Base-by-base conservation (phyloP, 2,113 vertebrate genomes). In the Osmerus eperlanus region DNA sequence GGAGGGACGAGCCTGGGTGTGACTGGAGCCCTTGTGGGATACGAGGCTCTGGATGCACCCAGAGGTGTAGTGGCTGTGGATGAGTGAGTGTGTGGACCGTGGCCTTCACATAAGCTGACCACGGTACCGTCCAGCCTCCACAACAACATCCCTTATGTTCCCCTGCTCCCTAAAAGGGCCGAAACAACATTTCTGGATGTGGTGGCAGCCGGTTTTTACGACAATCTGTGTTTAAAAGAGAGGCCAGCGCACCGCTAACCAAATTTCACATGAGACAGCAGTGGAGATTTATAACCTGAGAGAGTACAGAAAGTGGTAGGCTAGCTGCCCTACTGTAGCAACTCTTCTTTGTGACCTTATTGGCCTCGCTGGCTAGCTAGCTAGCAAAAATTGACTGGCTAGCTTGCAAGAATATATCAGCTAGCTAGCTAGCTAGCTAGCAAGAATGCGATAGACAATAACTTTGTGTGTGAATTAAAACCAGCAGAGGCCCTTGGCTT, bases 211-310 rank as follows among this genome's bases (percentile, higher is more conserved):
- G 18, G 84, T 79, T 79, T 73, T 84, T 80, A 85, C 21, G 71
- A 70, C 78, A 78, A 85, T 88, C 81, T 89, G 86, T 85, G 81
- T 87, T 90, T 88, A 84, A 83, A 83, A 75, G 14, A 53, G 80
- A 87, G 81, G 78, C 82, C 73, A 71, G 83, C 78, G 53, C 77
- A 80, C 81, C 83, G 53, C 86, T 72, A 70, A 84, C 82, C 82
- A 85, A 67, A 86, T 82, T 83, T 89, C 81, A 86, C 78, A 86
- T 88, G 89, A 92, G 87, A 85, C 79, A 82, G 82, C 80, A 83
- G 55, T 18, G 68, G 76, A 87, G 89, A 90, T 90, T 92, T 91
- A 90, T 80, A 83, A 78, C 81, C 80, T 53, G 67, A 75, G 80
- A 82, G 81, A 74, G 83, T 73, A 80, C 67, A 80, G 64, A 71